A percentile compares a stretch with the other conserved stretches of the same genome.
Conservation (phyloP, 2,113 vertebrate genomes). For the Dromaius novaehollandiae region DNA sequence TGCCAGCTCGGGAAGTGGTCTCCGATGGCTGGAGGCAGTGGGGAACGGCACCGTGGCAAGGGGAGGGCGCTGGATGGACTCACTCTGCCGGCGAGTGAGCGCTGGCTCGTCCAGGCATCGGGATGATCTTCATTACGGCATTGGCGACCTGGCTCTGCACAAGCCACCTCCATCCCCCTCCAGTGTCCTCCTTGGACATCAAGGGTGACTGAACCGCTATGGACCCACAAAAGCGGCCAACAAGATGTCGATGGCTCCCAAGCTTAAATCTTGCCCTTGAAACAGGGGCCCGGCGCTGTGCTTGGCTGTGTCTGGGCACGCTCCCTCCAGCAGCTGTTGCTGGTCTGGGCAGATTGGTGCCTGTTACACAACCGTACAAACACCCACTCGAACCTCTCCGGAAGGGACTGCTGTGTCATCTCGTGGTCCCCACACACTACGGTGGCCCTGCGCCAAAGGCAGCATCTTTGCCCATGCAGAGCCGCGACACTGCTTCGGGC, state of each 20-base stretch:
- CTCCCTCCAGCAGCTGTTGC: background rate
- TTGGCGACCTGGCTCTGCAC: rapidly evolving
- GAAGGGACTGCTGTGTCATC: background rate
- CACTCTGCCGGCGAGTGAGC: background rate
- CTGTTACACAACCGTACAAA: background rate
- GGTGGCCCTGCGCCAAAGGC: no score
- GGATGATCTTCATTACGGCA: background rate
- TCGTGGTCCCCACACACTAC: no score
- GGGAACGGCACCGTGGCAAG: background rate
- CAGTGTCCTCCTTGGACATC: rapidly evolving
- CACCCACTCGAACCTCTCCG: rapidly evolving
- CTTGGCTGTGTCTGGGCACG: background rate
- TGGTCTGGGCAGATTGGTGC: background rate
- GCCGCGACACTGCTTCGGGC: background rate
- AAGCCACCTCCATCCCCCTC: background rate
- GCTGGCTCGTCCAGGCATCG: background rate
- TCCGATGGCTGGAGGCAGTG: background rate
- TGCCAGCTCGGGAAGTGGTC: background rate
- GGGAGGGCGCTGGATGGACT: background rate
- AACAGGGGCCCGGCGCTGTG: rapidly evolving
- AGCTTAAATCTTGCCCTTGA: background rate
- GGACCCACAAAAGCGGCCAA: rapidly evolving
- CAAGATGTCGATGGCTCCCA: background rate
- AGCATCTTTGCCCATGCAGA: no score
- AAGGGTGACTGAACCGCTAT: rapidly evolving